Evolutionary conservation across 2,797 vertebrate species (phyloP).

Genomic region (Percopsis omiscomaycus): DNA sequence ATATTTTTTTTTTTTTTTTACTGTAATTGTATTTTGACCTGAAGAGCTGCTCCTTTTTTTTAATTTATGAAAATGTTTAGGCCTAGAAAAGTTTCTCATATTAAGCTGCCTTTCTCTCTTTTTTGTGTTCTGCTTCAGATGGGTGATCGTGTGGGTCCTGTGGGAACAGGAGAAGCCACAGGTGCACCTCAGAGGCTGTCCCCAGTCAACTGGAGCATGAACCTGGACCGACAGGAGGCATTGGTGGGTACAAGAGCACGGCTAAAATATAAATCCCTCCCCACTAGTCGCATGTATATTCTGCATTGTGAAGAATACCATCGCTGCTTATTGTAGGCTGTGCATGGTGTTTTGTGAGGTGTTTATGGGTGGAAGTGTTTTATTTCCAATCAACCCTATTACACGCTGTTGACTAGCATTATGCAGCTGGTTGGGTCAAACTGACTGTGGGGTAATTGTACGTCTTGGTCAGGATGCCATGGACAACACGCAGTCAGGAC

Average conservation of each 20-base stretch:
- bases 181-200: constrained; percentile 36
- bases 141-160: constrained; percentile 79
- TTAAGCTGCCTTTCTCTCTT: neutral
- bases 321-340: neutral
- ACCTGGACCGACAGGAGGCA: constrained; percentile 66
- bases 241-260: constrained; percentile 60
- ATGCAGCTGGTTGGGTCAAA: too few relatives aligned
- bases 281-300: neutral
- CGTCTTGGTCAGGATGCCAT: constrained; percentile 71
- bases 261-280: neutral
- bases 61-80: neutral
- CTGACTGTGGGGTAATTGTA: too few relatives aligned
- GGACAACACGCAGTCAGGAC: constrained; percentile 59
- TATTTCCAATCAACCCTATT: neutral
- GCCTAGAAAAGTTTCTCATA: neutral
- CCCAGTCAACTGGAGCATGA: constrained; percentile 65
- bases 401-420: neutral
- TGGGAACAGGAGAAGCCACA: constrained; percentile 76
- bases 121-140: constrained; percentile 60
- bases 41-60: too few relatives aligned
- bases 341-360: neutral
- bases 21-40: too few relatives aligned
- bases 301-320: neutral
- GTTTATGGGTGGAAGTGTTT: neutral
- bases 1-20: too few relatives aligned